These are phyloP conservation scores for Synergus japonicus DNA, from an alignment of 2,888 invertebrate genomes.

Conservation along the genomic window DNA sequence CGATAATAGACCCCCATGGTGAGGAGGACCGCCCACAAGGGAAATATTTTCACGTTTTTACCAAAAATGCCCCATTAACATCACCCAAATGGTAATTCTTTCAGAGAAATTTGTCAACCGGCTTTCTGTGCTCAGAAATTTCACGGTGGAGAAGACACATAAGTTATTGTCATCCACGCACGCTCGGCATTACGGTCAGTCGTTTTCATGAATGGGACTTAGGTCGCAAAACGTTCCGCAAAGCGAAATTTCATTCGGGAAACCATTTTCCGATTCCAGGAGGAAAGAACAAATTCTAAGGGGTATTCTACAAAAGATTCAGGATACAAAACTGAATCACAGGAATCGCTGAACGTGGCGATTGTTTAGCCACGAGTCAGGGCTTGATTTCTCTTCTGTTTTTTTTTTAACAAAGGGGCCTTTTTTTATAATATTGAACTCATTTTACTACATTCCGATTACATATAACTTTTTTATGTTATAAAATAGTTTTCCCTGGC, in stretches of 20 bases:
- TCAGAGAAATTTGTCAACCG: neutral
- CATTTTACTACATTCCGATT: too few relatives aligned
- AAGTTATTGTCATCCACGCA: constrained; percentile 3
- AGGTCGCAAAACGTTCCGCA: neutral
- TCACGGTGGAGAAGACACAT: constrained; percentile 4
- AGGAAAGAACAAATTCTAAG: neutral
- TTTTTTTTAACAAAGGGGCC: too few relatives aligned
- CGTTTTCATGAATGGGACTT: neutral
- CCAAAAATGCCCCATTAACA: neutral
- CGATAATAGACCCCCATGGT: constrained; percentile 1
- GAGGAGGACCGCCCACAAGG: constrained; percentile 3
- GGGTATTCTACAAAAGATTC: too few relatives aligned
- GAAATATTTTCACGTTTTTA: constrained; percentile 11
- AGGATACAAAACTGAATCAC: too few relatives aligned
- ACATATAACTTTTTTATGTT: too few relatives aligned
- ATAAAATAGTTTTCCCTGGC: too few relatives aligned
- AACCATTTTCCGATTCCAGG: neutral
- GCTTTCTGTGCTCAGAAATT: neutral
- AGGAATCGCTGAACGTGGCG: too few relatives aligned
- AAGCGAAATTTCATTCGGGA: neutral
- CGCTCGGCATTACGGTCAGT: neutral
- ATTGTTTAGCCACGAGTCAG: too few relatives aligned
- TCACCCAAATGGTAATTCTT: neutral
- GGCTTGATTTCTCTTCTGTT: too few relatives aligned
- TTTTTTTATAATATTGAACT: too few relatives aligned